A percentile compares a stretch with the other conserved stretches of the same genome.
Conservation (phyloP, 2,797 vertebrate genomes). For the Myripristis murdjan region DNA sequence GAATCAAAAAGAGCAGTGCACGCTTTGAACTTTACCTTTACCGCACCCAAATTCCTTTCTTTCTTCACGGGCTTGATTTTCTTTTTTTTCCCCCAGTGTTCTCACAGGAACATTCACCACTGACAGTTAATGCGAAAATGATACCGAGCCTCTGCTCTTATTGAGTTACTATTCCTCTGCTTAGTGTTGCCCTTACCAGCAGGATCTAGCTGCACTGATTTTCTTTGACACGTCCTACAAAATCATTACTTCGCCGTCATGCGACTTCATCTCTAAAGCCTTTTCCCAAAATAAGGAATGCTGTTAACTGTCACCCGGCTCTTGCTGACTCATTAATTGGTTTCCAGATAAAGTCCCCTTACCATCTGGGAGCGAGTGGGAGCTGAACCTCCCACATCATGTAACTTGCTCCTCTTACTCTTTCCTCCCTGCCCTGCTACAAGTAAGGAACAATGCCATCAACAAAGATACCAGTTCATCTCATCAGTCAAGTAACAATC, state of each 20-base stretch:
- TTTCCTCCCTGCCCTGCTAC: background rate
- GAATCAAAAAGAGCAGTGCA: too few species aligned
- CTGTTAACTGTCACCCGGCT: background rate
- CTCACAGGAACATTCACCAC: conserved; percentile 42
- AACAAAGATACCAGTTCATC: too few species aligned
- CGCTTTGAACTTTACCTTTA: too few species aligned
- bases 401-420: background rate
- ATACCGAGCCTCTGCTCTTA: conserved; percentile 32
- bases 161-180: conserved; percentile 5
- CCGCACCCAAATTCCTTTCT: conserved; percentile 11
- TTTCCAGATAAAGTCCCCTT: background rate
- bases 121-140: conserved; percentile 42
- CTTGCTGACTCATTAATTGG: background rate
- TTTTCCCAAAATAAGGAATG: background rate
- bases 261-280: background rate
- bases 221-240: conserved; percentile 7
- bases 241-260: conserved; percentile 8
- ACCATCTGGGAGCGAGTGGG: background rate
- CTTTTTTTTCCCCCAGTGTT: background rate
- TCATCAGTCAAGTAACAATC: too few species aligned
- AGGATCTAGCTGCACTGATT: conserved; percentile 15
- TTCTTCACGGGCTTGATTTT: background rate
- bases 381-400: too few species aligned
- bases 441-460: background rate
- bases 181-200: conserved; percentile 12